Percentiles rank a stretch among this genome's conserved stretches.
Conservation (phyloP, 2,113 vertebrate genomes). For the Alouatta palliata region DNA sequence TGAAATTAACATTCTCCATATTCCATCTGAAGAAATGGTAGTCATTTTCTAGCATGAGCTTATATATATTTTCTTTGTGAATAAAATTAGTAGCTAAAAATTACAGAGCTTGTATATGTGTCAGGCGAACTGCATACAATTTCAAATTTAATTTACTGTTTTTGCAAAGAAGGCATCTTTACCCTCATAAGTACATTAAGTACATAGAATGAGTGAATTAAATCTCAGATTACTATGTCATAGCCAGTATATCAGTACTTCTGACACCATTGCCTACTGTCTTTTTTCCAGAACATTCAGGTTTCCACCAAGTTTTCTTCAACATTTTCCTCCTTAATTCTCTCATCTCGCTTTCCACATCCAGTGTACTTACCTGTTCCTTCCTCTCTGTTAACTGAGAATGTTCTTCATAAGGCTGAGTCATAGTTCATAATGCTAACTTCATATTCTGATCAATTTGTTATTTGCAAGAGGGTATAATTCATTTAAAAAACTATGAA, state of each 20-base stretch:
- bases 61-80: neutral
- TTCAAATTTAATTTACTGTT: neutral
- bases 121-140: too few relatives aligned
- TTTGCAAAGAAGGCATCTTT: neutral
- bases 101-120: neutral
- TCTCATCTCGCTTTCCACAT: neutral
- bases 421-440: too few relatives aligned
- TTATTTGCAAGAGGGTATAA: neutral
- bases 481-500: neutral
- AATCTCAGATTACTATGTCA: neutral
- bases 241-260: neutral
- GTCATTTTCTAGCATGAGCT: neutral
- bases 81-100: neutral
- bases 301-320: neutral
- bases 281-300: neutral
- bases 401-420: too few relatives aligned
- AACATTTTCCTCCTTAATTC: neutral
- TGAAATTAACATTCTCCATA: neutral
- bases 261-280: neutral
- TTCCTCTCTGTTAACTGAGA: neutral
- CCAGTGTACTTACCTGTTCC: rapidly evolving
- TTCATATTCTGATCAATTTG: neutral
- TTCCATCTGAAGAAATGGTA: neutral
- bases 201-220: neutral
- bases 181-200: neutral